phyloP scores from a whole-genome alignment of 2,888 invertebrate species.

The Dorcus hopei region DNA sequence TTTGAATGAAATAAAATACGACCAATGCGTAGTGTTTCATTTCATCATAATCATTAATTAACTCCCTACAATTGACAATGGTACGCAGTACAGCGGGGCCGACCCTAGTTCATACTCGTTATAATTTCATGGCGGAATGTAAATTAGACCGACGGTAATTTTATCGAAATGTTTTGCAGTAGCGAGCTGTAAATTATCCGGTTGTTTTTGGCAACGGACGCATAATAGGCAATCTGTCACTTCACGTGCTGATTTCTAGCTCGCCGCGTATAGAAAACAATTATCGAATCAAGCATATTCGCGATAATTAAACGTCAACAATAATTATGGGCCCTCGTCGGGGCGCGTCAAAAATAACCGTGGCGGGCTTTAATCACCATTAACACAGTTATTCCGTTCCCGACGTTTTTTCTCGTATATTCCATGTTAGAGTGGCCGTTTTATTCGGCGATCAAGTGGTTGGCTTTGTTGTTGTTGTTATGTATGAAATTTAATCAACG shows the following conservation, averaged over 20 bases:
- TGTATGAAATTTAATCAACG: no score
- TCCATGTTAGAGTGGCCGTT: no score
- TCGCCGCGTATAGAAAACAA: conserved; percentile 24
- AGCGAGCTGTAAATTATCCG: conserved; percentile 18
- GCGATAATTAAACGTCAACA: conserved; percentile 26
- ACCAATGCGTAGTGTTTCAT: no score
- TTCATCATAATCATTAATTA: no score
- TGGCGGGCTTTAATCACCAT: not conserved
- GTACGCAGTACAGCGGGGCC: no score
- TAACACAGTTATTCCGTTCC: not conserved
- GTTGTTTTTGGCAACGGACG: conserved; percentile 19
- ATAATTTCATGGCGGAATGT: conserved; percentile 10
- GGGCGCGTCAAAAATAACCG: not conserved
- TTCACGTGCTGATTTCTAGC: conserved; percentile 23
- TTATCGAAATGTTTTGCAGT: conserved; percentile 20
- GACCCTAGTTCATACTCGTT: not conserved
- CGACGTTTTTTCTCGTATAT: not conserved
- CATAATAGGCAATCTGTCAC: conserved; percentile 21
- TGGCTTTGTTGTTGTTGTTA: no score
- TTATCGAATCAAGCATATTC: conserved; percentile 24
- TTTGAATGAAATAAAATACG: no score
- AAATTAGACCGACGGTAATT: conserved; percentile 15
- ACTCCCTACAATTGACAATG: no score
- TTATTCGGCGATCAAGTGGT: no score
- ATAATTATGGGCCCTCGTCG: conserved; percentile 23